phyloP scores from a whole-genome alignment of 1,140 invertebrate genomes.

The Telenomus remus region DNA sequence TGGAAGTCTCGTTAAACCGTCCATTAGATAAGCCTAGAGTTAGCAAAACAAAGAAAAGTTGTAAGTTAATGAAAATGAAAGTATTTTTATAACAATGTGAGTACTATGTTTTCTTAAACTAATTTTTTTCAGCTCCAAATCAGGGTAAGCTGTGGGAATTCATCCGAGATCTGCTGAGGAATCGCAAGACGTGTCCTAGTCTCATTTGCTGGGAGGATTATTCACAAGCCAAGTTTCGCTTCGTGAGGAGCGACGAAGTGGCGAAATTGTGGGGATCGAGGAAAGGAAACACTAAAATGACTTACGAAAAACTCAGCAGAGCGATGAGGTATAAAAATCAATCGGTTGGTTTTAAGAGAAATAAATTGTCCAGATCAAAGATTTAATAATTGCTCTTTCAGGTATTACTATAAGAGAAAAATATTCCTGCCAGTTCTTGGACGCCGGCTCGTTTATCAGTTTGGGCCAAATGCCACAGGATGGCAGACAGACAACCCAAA shows the following conservation, averaged over 20 bases:
- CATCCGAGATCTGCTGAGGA: conserved; percentile 85
- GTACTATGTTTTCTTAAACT: background rate
- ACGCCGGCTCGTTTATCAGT: conserved; percentile 89
- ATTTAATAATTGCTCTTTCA: conserved; percentile 64
- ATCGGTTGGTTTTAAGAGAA: too few species aligned
- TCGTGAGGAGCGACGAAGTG: conserved; percentile 92
- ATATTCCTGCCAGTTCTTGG: conserved; percentile 88
- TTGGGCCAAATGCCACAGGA: conserved; percentile 85
- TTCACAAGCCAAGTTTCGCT: conserved; percentile 89
- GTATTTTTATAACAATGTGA: too few species aligned
- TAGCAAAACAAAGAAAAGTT: conserved; percentile 67
- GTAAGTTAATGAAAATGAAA: conserved; percentile 55
- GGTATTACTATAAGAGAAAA: conserved; percentile 90
- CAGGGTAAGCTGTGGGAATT: conserved; percentile 87
- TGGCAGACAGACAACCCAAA: conserved; percentile 84
- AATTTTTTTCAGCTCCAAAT: conserved; percentile 74
- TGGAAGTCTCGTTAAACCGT: conserved; percentile 68
- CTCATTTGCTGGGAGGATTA: conserved; percentile 93
- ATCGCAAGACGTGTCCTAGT: conserved; percentile 85
- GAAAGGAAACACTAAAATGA: conserved; percentile 94
- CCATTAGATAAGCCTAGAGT: conserved; percentile 72
- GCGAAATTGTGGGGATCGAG: conserved; percentile 91
- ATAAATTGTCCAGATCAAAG: background rate
- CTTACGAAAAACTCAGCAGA: conserved; percentile 93
- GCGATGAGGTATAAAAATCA: conserved; percentile 85